Evolutionary conservation across 2,888 invertebrate genomes (phyloP).

Genomic region (Caenorhabditis imperialis): DNA sequence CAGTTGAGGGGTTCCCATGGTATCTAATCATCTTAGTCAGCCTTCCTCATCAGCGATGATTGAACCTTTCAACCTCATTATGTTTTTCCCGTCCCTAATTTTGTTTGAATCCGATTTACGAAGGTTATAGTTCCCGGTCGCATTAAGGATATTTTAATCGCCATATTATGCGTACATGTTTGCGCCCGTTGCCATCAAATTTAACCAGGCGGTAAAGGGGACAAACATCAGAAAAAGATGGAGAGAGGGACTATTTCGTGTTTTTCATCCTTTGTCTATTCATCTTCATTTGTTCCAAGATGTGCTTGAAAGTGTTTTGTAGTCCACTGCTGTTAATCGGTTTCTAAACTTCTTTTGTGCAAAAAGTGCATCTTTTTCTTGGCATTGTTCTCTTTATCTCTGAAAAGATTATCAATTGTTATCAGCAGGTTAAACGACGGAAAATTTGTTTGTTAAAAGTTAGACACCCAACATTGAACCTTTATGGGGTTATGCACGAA

Average conservation of each 20-base stretch:
- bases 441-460: no score
- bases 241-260: background rate
- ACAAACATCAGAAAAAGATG: slow-evolving; percentile 1
- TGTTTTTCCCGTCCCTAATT: background rate
- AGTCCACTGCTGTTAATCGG: background rate
- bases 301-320: slow-evolving; percentile 9
- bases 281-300: slow-evolving; percentile 5
- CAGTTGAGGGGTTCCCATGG: background rate
- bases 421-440: no score
- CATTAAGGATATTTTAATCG: slow-evolving; percentile 7
- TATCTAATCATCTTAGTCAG: no score
- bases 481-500: no score
- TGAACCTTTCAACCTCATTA: slow-evolving; percentile 2
- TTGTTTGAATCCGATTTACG: background rate
- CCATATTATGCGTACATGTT: slow-evolving; percentile 7
- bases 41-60: no score
- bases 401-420: no score
- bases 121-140: no score
- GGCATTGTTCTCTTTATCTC: slow-evolving; percentile 3
- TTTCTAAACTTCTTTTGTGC: background rate
- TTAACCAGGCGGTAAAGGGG: slow-evolving; percentile 1
- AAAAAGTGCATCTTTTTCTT: slow-evolving; percentile 17
- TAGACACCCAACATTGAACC: no score
- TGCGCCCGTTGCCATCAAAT: slow-evolving; percentile 9
- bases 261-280: slow-evolving; percentile 3